Base-by-base conservation (phyloP, 2,888 invertebrate genomes). In the Trachelus tabidus region DNA sequence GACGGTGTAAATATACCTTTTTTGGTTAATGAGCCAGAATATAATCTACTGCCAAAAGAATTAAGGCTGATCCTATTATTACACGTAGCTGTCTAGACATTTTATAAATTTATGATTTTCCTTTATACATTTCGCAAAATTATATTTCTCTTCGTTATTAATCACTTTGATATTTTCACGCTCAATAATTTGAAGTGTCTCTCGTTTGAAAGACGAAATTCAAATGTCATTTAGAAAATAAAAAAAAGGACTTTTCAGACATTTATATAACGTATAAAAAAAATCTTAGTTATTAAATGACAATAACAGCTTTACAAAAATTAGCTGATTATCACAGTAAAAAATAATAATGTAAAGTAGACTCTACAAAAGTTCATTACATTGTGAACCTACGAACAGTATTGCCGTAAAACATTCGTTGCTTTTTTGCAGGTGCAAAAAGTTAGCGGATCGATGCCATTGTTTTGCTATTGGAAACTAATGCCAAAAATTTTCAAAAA, bases 21-120 rank as follows among this genome's bases (percentile, higher is more conserved):
- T 12, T 76, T 15, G 33, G 12, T 37, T 76, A 33, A 34, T 37
- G 76, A 56, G 15, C 2, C 11, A 73, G 4, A 33, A 34, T 12
- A 73, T 73, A 34, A 40, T 77, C 56, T 1, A 77, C n/a, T 4
- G 76, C 76, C n/a, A 69, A 37, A n/a, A 77, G 31, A 69, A 77
- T 75, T 23, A 77, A 69, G 33, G 34, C 40, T 3, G 34, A 9
- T 3, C 75, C 69, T 69, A 77, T 9, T 56, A 68, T 1, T 4
- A 40, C 11, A 6, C 37, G 31, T 11, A 15, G 11, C 40, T 30
- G 40, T 11, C 56, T 75, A 33, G 68, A 31, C 75, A 56, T 75
- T 40, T 33, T 40, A 33, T 11, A 33, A 40, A 40, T 75, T 75
- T 75, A 56, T 75, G 6, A 75, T 75, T 75, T 75, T 35, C 33